These are phyloP conservation scores for Wiebesia pumilae DNA, from an alignment of 1,140 invertebrate genomes.

Conservation along the genomic window DNA sequence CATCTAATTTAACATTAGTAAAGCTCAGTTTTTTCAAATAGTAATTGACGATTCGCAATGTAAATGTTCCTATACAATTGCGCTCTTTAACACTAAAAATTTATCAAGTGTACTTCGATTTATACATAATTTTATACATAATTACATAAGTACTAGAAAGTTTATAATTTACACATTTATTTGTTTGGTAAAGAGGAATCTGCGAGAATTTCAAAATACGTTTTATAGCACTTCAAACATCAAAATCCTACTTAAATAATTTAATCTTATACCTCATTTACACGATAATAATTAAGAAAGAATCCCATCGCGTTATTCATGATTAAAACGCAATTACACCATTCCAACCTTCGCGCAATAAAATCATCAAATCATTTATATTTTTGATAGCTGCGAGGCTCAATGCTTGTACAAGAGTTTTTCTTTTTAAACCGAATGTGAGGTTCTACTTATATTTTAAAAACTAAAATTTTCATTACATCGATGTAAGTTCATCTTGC, in stretches of 20 bases:
- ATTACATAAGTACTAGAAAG: not conserved
- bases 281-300: not conserved
- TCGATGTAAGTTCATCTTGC: too few relatives aligned
- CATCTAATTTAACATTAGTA: not conserved
- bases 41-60: not conserved
- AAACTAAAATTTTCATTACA: too few relatives aligned
- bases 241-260: slow-evolving; percentile 27
- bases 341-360: not conserved
- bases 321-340: slow-evolving; percentile 4
- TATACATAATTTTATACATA: not conserved
- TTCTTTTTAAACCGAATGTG: not conserved
- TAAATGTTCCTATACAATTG: not conserved
- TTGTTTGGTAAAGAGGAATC: slow-evolving; percentile 12
- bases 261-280: not conserved
- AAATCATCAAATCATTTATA: not conserved
- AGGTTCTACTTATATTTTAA: not conserved
- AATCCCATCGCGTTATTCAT: not conserved
- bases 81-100: not conserved
- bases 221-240: not conserved
- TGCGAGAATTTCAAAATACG: not conserved
- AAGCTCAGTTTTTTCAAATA: not conserved
- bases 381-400: not conserved
- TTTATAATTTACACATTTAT: not conserved
- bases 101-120: not conserved
- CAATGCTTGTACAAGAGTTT: not conserved